These are phyloP conservation scores for Drosophila teissieri DNA, from an alignment of 1,140 invertebrate genomes.

Conservation along the genomic window DNA sequence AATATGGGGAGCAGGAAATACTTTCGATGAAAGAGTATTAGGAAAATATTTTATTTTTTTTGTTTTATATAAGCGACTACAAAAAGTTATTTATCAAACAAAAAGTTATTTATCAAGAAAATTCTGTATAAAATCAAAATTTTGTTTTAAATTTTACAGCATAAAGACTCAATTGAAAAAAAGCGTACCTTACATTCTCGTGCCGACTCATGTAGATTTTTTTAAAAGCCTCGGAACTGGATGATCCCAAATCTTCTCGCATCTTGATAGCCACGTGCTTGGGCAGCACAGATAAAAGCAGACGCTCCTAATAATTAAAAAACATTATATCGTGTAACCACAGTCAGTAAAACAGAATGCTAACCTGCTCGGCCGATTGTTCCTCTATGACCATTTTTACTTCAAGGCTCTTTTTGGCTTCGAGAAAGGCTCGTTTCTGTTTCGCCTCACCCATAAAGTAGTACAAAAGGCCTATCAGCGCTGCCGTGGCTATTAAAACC, in stretches of 20 bases:
- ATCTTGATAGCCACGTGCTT: constrained; percentile 98
- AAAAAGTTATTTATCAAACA: no score
- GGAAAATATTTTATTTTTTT: no score
- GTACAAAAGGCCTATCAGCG: constrained; percentile 90
- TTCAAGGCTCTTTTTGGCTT: constrained; percentile 95
- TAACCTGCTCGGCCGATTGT: constrained; percentile 95
- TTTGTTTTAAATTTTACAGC: no score
- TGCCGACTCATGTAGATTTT: constrained; percentile 99
- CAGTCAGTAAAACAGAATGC: background rate
- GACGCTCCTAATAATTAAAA: constrained; percentile 89
- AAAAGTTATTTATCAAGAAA: no score
- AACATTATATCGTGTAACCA: background rate
- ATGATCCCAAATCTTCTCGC: constrained; percentile 94
- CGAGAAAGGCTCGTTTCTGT: constrained; percentile 94
- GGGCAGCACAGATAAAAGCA: constrained; percentile 95
- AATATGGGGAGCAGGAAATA: no score
- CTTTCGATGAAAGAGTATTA: no score
- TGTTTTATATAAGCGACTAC: no score
- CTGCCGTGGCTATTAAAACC: constrained; percentile 89
- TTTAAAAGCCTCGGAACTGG: constrained; percentile 95
- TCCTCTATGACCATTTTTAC: constrained; percentile 96
- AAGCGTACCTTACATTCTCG: constrained; percentile 95
- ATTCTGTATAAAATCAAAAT: no score
- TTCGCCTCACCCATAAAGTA: constrained; percentile 94
- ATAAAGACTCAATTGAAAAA: background rate